Percentiles rank a stretch among this genome's conserved stretches.
phyloP scores from a whole-genome alignment of 2,113 vertebrate species.

The Oreochromis niloticus region DNA sequence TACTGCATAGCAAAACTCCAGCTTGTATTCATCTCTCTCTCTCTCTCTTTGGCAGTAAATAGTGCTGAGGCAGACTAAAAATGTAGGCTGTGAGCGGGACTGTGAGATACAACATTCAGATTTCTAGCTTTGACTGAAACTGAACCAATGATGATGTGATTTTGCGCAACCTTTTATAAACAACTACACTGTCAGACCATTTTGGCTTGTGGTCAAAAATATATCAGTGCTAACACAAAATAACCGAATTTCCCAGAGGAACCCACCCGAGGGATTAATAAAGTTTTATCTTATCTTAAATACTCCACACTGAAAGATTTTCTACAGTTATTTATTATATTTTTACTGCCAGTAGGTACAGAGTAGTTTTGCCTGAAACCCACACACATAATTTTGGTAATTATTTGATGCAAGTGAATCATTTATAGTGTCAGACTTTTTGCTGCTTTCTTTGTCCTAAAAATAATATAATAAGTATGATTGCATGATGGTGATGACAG shows the following conservation, averaged over 20 bases:
- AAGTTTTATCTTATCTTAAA: too few relatives aligned
- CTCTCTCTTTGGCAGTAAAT: neutral
- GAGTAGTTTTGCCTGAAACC: neutral
- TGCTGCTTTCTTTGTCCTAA: neutral
- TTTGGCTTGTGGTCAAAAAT: neutral
- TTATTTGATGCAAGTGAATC: neutral
- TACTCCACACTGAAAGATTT: fast-evolving
- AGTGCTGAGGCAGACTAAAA: neutral
- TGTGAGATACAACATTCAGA: neutral
- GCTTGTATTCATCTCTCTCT: neutral
- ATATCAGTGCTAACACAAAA: fast-evolving
- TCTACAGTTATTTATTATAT: neutral
- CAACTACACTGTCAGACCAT: neutral
- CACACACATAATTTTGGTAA: neutral
- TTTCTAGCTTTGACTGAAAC: neutral
- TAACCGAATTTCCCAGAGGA: too few relatives aligned
- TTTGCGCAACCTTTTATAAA: neutral
- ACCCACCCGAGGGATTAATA: too few relatives aligned
- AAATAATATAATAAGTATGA: neutral
- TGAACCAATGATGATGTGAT: fast-evolving
- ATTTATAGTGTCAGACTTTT: neutral
- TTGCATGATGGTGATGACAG: neutral
- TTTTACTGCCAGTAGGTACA: fast-evolving
- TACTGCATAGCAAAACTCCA: fast-evolving
- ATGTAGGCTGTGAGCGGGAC: fast-evolving